Base-by-base conservation (phyloP, 2,888 invertebrate species). In the Myopa testacea region DNA sequence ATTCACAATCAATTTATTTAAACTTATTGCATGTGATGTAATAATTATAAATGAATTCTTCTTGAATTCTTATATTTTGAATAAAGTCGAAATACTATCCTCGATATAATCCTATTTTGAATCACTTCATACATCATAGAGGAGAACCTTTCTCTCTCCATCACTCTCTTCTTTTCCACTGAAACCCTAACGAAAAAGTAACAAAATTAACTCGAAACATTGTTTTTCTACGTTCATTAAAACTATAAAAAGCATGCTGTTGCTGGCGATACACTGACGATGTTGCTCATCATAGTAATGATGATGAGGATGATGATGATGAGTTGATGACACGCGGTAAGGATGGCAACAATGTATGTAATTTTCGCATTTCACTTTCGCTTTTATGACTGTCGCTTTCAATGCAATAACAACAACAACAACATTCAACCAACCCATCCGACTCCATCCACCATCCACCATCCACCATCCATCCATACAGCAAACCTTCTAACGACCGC, bases 311-410 rank as follows among this genome's bases (percentile, higher is more conserved):
- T 74, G 65, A 65, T 65, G 75, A 75, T 75, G 75, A 75, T 68
- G 68, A 75, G 75, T 75, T 75, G 75, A 75, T 67, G 75, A 75
- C 67, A 68, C 67, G 67, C 67, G 55, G 75, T 2, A 62, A 62
- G 62, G 62, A 62, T 62, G 67, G 40, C 75, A 68, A 45, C 45
- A 45, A 45, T 45, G 45, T 45, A 67, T 67, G 67, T 52, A 55
- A 75, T 67, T 75, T 75, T 73, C 73, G 45, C 62, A 62, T 62
- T 73, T 75, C 58, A 75, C 75, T 75, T 75, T 75, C 55, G 37
- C 68, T 74, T 74, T 74, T 65, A 4, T 73, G 60, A 60, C 68
- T 45, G 38, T 12, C 68, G 45, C 38, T 71, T 58, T 71, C 71
- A 58, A 34, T 26, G 68, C 19, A 26, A 26, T 62, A 45, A 62